phyloP scores from a whole-genome alignment of 2,797 vertebrate genomes.

The Falco concolor region DNA sequence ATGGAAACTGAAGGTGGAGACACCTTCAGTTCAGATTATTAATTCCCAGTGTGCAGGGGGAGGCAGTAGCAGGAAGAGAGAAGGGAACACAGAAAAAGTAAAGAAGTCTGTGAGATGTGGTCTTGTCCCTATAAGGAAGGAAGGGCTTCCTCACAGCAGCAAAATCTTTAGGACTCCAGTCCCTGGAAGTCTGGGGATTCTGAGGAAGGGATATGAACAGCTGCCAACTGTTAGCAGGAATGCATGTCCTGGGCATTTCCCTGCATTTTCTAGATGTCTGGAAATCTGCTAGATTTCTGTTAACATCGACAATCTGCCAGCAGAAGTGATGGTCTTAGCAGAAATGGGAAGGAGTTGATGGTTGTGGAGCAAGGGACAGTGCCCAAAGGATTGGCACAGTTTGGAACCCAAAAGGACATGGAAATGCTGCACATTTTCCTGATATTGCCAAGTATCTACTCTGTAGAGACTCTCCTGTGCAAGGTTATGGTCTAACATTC shows the following conservation, averaged over 20 bases:
- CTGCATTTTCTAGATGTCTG: neutral
- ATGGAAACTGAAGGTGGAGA: neutral
- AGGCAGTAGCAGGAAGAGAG: neutral
- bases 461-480: neutral
- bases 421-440: neutral
- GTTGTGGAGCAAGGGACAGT: neutral
- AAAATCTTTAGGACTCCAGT: neutral
- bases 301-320: rapidly evolving
- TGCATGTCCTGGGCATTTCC: neutral
- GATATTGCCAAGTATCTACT: neutral
- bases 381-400: neutral
- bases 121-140: neutral
- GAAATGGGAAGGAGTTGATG: neutral
- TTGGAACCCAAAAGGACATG: neutral
- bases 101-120: neutral
- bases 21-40: neutral
- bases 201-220: neutral
- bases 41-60: neutral
- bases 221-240: rapidly evolving
- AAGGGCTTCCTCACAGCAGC: neutral
- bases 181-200: neutral
- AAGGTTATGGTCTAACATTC: neutral
- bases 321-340: neutral
- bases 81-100: neutral
- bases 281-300: neutral